Evolutionary conservation across 2,888 invertebrate species (phyloP).

Genomic region (Saturnia pavonia): DNA sequence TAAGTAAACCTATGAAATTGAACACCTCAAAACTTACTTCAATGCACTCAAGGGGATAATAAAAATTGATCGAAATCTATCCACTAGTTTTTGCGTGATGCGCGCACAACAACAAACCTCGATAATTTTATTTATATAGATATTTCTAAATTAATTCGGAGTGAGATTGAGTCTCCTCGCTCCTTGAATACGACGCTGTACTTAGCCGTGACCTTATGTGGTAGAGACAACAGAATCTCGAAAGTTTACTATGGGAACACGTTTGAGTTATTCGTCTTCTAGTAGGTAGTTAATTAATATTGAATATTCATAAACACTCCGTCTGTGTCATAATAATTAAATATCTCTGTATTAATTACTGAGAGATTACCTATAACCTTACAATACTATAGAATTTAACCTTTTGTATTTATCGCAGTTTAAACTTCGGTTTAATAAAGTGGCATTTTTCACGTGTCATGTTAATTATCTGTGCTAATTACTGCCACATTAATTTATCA

Average conservation of each 20-base stretch:
- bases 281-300: background rate
- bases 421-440: background rate
- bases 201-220: background rate
- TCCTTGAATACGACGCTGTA: background rate
- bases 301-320: background rate
- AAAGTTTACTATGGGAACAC: conserved; percentile 1
- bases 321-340: background rate
- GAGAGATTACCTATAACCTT: background rate
- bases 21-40: too few relatives aligned
- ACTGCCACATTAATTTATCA: background rate
- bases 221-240: background rate
- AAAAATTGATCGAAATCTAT: too few relatives aligned
- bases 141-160: background rate
- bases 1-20: too few relatives aligned
- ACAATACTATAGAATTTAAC: background rate
- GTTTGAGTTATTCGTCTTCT: background rate
- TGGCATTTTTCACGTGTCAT: background rate
- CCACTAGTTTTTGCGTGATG: too few relatives aligned
- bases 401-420: background rate
- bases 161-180: background rate
- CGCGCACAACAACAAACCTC: too few relatives aligned
- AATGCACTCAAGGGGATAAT: too few relatives aligned
- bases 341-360: background rate
- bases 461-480: background rate
- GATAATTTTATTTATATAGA: background rate